Evolutionary conservation across 2,113 vertebrate species (phyloP).

Genomic region (Ochotona princeps): DNA sequence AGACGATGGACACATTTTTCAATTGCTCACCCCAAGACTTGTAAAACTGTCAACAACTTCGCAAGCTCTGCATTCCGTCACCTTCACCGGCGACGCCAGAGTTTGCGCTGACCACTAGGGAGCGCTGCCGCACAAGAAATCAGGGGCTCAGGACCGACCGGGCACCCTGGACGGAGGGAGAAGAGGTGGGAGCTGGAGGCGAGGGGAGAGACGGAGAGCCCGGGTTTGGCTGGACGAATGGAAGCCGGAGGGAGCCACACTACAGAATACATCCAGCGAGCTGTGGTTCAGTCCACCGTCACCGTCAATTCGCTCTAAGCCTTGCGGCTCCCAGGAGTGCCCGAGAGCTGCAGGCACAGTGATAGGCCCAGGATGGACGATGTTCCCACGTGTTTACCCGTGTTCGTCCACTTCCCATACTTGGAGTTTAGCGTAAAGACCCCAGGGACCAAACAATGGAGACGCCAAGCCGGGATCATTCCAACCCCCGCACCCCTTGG

Average conservation of each 20-base stretch:
- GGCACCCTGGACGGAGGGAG: constrained; percentile 72
- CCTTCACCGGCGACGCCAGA: neutral
- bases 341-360: neutral
- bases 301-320: neutral
- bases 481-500: too few species aligned
- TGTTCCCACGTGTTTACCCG: neutral
- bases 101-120: constrained; percentile 50
- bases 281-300: neutral
- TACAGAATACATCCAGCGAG: neutral
- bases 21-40: neutral
- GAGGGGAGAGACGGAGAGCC: too few species aligned
- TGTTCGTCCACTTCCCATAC: neutral
- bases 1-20: neutral
- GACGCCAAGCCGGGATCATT: neutral
- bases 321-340: neutral
- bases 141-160: neutral
- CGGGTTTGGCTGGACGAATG: neutral
- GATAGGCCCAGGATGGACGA: neutral
- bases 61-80: rapidly evolving
- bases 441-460: neutral
- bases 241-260: neutral
- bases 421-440: neutral
- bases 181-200: constrained; percentile 25
- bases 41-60: neutral
- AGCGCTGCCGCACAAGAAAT: constrained; percentile 67